Evolutionary conservation across 2,888 invertebrate species (phyloP), one percentile per base, ranked within the genome.

Genomic region (Drosophila formosana): DNA sequence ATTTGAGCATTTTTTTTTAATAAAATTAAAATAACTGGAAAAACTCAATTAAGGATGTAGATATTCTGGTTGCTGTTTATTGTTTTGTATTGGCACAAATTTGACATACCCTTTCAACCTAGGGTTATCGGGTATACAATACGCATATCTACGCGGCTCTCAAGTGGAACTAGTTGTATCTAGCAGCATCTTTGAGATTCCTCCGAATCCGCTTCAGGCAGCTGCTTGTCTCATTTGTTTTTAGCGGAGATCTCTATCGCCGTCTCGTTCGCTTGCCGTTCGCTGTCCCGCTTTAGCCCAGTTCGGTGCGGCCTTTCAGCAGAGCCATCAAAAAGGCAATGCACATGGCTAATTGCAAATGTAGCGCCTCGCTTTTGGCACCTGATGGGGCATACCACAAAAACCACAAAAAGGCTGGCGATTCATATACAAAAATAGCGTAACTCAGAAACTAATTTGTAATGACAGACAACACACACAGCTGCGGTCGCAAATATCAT

Each of bases 311-410:
- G 58, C 77, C 47, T 78, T 80, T 80, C 78, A 77, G 63, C 85
- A 82, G 79, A 82, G 62, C 50, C 71, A 58, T 81, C 77, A 80
- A 65, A 75, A 74, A 66, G 62, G 25, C 66, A 62, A 62, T 83
- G 75, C 81, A 86, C 82, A 88, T 74, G 82, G 82, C 88, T 88
- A 82, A 82, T 82, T 82, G 88, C 85, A 68, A 76, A 72, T 88
- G 88, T 84, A 75, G 85, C 79, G 88, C 79, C 71, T 78, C 79
- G 88, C 88, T 79, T 88, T 85, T 82, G 82, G 82, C 88, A 82
- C 88, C 88, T 82, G 82, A 82, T 82, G 88, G 85, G 82, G 76
- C 88, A 82, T 85, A 67, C 43, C 50, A 65, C 57, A 67, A 68
- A 60, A 66, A 47, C 73, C 63, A 43, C 64, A 72, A 66, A 65